Evolutionary conservation across 2,113 vertebrate species (phyloP).

Genomic region (Notiomystis cincta): DNA sequence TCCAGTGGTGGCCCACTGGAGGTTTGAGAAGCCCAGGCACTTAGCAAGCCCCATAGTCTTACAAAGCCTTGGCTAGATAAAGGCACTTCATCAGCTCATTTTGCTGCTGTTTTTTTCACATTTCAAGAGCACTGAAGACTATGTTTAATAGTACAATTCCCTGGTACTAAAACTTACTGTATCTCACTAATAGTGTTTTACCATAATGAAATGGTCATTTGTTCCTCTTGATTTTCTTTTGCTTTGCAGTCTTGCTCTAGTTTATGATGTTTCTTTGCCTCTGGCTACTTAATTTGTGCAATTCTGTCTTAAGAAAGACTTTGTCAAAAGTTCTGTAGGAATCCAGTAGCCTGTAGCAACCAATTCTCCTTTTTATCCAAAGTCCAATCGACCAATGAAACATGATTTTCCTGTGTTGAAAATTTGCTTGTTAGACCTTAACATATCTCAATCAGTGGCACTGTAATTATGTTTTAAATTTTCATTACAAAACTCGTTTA

Average conservation of each 20-base stretch:
- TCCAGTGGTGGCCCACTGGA: background rate
- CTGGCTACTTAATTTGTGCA: background rate
- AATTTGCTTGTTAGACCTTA: background rate
- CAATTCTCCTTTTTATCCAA: background rate
- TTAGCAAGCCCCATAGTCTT: background rate
- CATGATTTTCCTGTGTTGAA: background rate
- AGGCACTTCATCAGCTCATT: background rate
- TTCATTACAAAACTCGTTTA: constrained; percentile 9
- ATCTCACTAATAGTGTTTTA: background rate
- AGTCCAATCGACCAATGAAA: background rate
- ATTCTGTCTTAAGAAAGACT: background rate
- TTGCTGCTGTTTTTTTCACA: background rate
- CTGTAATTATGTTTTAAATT: constrained; percentile 27
- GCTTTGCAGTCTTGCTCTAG: background rate
- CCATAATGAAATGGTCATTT: background rate
- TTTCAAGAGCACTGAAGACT: background rate
- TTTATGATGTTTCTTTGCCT: constrained; percentile 9
- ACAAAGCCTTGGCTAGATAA: background rate
- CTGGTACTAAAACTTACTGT: background rate
- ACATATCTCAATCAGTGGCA: background rate
- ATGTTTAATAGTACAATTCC: background rate
- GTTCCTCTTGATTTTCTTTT: background rate
- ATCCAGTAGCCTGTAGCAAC: background rate
- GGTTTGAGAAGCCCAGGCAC: background rate
- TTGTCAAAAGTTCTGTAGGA: background rate